Percentiles rank a stretch among this genome's conserved stretches.
phyloP scores from a whole-genome alignment of 2,888 invertebrate species.

The Tenthredo mesomela region DNA sequence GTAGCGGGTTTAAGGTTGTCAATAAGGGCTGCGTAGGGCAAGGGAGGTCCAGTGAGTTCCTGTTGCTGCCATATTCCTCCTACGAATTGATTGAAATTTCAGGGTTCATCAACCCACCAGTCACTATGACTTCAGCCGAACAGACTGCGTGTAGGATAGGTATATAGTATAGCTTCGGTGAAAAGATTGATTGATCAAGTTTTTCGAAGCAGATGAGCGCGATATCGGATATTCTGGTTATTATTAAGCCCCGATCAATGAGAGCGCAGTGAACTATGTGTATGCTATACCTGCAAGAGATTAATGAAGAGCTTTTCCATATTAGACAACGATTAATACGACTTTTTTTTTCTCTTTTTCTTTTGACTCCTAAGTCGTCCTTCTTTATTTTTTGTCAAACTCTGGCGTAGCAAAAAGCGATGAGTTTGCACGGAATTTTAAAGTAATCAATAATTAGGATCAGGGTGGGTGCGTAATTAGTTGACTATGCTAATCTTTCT shows the following conservation, averaged over 20 bases:
- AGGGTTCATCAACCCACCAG: neutral
- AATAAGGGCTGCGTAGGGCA: slow-evolving; percentile 82
- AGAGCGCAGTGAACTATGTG: neutral
- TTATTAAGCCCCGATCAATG: slow-evolving; percentile 37
- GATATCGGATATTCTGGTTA: slow-evolving; percentile 21
- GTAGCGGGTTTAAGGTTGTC: slow-evolving; percentile 87
- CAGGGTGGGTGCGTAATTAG: neutral
- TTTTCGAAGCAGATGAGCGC: slow-evolving; percentile 25
- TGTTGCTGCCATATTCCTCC: slow-evolving; percentile 84
- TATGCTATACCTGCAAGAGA: neutral
- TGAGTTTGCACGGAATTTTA: slow-evolving; percentile 29
- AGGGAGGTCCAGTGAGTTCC: slow-evolving; percentile 83
- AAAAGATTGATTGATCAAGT: slow-evolving; percentile 43
- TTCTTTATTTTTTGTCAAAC: neutral
- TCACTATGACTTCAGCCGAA: neutral
- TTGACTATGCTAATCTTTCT: neutral
- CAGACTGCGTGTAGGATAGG: neutral
- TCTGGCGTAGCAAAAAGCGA: neutral
- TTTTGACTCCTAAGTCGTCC: neutral
- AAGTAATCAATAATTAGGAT: slow-evolving; percentile 11
- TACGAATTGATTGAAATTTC: slow-evolving; percentile 43
- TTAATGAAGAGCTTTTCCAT: slow-evolving; percentile 38
- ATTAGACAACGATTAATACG: slow-evolving; percentile 39
- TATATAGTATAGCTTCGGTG: neutral
- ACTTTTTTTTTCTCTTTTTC: neutral